Percentiles rank a stretch among this genome's conserved stretches.
Evolutionary conservation across 2,797 vertebrate genomes (phyloP).

Genomic region (Vultur gryphus): DNA sequence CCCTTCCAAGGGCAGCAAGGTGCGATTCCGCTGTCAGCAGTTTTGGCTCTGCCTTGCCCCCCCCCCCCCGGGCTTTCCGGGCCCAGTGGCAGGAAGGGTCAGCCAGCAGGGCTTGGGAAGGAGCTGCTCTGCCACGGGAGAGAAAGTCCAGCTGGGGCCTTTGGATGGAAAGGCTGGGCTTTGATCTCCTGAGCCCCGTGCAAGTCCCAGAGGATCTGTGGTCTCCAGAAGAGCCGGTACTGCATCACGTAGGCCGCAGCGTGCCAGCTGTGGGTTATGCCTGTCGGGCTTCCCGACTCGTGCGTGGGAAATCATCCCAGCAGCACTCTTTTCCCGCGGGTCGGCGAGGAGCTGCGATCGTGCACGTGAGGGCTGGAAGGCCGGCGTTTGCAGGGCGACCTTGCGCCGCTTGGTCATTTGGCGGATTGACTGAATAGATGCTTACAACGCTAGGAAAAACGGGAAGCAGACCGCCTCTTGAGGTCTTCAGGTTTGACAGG

Average conservation of each 20-base stretch:
- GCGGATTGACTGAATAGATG: no score
- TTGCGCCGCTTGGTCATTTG: background rate
- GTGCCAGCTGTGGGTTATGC: background rate
- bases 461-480: no score
- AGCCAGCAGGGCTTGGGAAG: background rate
- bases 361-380: background rate
- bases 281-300: background rate
- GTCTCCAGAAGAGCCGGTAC: background rate
- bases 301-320: background rate
- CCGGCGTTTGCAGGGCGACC: background rate
- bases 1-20: background rate
- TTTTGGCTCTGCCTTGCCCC: fast-evolving
- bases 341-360: fast-evolving
- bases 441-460: background rate
- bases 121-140: background rate
- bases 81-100: background rate
- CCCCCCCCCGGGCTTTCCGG: fast-evolving
- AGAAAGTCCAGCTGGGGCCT: background rate
- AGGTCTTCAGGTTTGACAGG: no score
- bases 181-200: fast-evolving
- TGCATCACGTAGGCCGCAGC: fast-evolving
- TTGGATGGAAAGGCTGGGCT: no score
- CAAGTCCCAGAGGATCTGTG: background rate
- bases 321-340: background rate
- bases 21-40: background rate